phyloP scores from a whole-genome alignment of 2,797 vertebrate genomes.

The Sebastes trivittatus region DNA sequence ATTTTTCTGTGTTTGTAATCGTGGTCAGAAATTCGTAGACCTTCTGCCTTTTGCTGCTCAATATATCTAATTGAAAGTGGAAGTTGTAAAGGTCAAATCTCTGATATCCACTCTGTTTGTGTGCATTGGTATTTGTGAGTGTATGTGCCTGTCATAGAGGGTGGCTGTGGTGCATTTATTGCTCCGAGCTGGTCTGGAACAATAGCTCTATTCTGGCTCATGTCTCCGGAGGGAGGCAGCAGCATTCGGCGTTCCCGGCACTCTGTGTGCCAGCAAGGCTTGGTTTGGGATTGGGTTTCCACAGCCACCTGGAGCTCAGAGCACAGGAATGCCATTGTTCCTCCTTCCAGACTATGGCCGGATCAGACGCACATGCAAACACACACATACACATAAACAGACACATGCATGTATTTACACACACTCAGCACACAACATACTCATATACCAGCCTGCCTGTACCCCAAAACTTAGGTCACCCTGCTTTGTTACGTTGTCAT shows the following conservation, averaged over 20 bases:
- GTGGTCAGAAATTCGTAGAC: background rate
- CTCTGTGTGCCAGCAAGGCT: constrained; percentile 77
- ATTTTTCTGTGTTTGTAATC: background rate
- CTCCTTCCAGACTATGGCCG: constrained; percentile 66
- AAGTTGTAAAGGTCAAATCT: background rate
- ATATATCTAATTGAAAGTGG: background rate
- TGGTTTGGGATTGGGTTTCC: constrained; percentile 84
- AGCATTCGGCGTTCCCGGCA: constrained; percentile 70
- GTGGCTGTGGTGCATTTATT: constrained; percentile 68
- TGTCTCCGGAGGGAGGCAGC: constrained; percentile 79
- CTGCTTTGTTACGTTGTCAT: constrained; percentile 32
- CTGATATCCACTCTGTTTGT: background rate
- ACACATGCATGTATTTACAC: background rate
- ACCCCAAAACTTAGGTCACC: constrained; percentile 28
- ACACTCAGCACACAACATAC: background rate
- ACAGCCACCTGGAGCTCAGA: constrained; percentile 84
- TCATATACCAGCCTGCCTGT: constrained; percentile 3
- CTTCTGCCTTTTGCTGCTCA: background rate
- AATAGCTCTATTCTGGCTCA: constrained; percentile 83
- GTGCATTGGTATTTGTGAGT: constrained; percentile 21
- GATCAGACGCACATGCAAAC: constrained; percentile 58
- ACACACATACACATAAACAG: constrained; percentile 41
- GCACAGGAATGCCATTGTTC: constrained; percentile 87
- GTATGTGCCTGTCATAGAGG: constrained; percentile 49
- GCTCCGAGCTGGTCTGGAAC: constrained; percentile 71